A percentile compares a stretch with the other conserved stretches of the same genome.
Conservation (phyloP, 1,140 invertebrate species). For the Sinonovacula constricta region DNA sequence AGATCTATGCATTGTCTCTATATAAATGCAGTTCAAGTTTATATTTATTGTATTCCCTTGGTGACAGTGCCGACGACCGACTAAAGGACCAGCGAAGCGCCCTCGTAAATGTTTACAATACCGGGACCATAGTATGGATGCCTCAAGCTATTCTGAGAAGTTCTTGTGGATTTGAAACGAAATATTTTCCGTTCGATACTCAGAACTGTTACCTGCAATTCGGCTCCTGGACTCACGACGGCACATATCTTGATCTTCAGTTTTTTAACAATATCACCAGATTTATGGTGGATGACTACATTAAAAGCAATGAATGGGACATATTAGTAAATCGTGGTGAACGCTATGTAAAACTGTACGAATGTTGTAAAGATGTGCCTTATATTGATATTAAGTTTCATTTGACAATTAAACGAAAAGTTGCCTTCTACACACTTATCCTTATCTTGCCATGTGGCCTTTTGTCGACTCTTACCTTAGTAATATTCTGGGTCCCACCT, state of each 20-base stretch:
- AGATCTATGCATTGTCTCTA: no score
- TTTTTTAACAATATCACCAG: conserved; percentile 67
- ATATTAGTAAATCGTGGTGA: conserved; percentile 67
- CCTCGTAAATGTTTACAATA: conserved; percentile 82
- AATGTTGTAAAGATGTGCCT: conserved; percentile 76
- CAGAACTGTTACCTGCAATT: conserved; percentile 78
- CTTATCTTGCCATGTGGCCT: conserved; percentile 78
- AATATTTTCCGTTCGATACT: conserved; percentile 78
- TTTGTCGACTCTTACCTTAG: conserved; percentile 78
- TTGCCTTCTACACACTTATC: conserved; percentile 79
- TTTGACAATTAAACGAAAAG: conserved; percentile 73
- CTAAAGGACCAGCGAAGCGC: conserved; percentile 76
- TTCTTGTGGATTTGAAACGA: conserved; percentile 88
- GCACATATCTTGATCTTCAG: conserved; percentile 75
- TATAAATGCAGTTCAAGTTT: no score
- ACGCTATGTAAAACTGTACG: conserved; percentile 74
- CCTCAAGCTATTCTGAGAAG: conserved; percentile 99
- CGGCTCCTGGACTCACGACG: conserved; percentile 79
- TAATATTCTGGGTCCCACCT: conserved; percentile 79
- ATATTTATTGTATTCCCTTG: no score
- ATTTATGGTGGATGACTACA: conserved; percentile 77
- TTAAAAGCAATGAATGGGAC: conserved; percentile 79
- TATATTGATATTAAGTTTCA: conserved; percentile 78
- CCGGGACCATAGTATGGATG: conserved; percentile 97
- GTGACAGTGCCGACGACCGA: conserved; percentile 77